phyloP scores from a whole-genome alignment of 2,888 invertebrate genomes.

The Drosophila glabriapex region DNA sequence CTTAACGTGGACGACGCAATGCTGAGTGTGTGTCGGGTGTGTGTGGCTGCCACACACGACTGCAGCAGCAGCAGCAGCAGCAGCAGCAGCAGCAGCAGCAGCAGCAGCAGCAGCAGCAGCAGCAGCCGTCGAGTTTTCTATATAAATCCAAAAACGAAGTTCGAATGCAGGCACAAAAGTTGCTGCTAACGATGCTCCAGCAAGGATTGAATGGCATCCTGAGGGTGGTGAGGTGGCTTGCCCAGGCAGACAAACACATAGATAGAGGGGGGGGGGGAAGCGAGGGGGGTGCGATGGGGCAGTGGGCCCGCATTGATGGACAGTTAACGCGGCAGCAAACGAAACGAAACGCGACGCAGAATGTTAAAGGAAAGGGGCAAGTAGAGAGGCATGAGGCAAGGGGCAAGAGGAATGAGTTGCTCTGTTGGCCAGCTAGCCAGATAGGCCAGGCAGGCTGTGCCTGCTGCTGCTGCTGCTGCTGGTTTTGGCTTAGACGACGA shows the following conservation, averaged over 20 bases:
- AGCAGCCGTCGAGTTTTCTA: conserved; percentile 35
- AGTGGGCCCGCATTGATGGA: conserved; percentile 75
- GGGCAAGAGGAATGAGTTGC: conserved; percentile 9
- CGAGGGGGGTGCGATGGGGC: conserved; percentile 15
- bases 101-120: conserved; percentile 42
- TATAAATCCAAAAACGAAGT: conserved; percentile 70
- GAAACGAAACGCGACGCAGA: conserved; percentile 82
- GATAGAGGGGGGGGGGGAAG: conserved; percentile 51
- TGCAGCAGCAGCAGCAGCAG: conserved; percentile 45
- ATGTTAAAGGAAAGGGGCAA: conserved; percentile 8
- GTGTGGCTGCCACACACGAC: conserved; percentile 10
- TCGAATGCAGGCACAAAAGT: conserved; percentile 73
- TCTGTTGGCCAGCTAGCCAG: conserved; percentile 26
- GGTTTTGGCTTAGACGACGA: conserved; percentile 77
- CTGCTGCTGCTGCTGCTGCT: conserved; percentile 25
- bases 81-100: conserved; percentile 45
- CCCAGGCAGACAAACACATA: conserved; percentile 61
- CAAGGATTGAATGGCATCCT: conserved; percentile 3
- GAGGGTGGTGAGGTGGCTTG: conserved; percentile 30
- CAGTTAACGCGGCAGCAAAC: conserved; percentile 80
- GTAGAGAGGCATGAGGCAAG: conserved; percentile 1
- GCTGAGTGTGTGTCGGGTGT: conserved; percentile 6
- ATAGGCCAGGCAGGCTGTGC: conserved; percentile 39
- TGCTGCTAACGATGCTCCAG: conserved; percentile 71
- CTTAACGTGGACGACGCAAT: conserved; percentile 48